A percentile compares a stretch with the other conserved stretches of the same genome.
phyloP scores from a whole-genome alignment of 2,888 invertebrate genomes.

The Rotaria socialis region DNA sequence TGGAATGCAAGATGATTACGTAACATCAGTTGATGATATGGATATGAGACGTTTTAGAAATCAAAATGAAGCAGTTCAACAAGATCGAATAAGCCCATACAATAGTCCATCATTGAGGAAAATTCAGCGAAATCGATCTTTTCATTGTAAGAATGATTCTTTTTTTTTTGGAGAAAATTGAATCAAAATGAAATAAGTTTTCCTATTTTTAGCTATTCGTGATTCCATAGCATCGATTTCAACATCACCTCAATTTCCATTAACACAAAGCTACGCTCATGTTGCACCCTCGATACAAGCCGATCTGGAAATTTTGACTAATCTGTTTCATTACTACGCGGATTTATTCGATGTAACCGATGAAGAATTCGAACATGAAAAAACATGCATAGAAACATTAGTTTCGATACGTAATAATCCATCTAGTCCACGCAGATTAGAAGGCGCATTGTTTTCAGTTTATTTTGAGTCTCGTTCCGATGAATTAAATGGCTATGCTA shows the following conservation, averaged over 20 bases:
- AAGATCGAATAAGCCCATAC: neutral
- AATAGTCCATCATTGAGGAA: neutral
- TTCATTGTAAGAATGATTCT: neutral
- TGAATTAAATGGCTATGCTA: neutral
- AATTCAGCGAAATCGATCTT: neutral
- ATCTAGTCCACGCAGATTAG: neutral
- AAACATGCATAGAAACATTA: neutral
- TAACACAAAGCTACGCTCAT: neutral
- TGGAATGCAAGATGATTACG: neutral
- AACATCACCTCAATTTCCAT: neutral
- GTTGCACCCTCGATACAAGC: neutral
- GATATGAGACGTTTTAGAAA: neutral
- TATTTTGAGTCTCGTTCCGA: conserved; percentile 8
- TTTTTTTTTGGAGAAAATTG: neutral
- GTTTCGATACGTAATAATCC: neutral
- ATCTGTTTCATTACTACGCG: neutral
- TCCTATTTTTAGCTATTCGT: neutral
- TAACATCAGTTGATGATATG: neutral
- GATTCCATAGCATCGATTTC: neutral
- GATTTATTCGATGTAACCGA: neutral
- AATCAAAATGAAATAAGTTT: neutral
- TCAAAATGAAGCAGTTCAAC: neutral
- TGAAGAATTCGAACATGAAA: neutral
- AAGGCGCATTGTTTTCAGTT: neutral
- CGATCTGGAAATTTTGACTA: neutral